These are phyloP conservation scores for Hirudinaria manillensis DNA, from an alignment of 2,888 invertebrate genomes.

Conservation along the genomic window DNA sequence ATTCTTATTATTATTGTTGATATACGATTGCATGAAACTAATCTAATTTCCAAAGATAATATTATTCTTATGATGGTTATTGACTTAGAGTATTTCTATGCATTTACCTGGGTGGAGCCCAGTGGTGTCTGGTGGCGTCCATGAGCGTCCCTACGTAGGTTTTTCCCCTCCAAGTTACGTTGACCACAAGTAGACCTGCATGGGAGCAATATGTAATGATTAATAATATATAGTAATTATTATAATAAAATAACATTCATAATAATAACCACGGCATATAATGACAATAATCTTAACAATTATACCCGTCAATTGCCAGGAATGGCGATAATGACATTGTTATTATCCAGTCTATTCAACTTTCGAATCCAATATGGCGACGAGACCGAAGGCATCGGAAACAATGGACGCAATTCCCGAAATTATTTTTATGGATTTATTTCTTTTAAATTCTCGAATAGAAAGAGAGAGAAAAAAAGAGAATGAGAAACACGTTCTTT, in stretches of 20 bases:
- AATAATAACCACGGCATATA: neutral
- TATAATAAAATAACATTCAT: neutral
- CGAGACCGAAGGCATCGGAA: too few relatives aligned
- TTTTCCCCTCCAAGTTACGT: constrained; percentile 97
- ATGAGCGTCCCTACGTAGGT: constrained; percentile 93
- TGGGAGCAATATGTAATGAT: neutral
- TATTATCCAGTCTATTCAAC: neutral
- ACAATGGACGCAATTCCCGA: too few relatives aligned
- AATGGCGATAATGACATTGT: neutral
- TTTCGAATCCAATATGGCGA: neutral
- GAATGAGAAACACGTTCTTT: too few relatives aligned
- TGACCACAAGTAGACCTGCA: constrained; percentile 86
- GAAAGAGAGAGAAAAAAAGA: too few relatives aligned
- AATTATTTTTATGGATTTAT: too few relatives aligned
- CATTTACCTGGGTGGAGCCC: constrained; percentile 74
- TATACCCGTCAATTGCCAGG: neutral
- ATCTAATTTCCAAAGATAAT: too few relatives aligned
- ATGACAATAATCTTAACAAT: neutral
- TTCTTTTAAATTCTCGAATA: too few relatives aligned
- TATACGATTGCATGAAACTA: too few relatives aligned
- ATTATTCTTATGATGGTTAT: too few relatives aligned
- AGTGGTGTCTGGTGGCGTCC: constrained; percentile 93
- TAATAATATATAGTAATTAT: neutral
- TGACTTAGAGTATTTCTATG: neutral
- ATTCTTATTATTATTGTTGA: too few relatives aligned